A percentile compares a stretch with the other conserved stretches of the same genome.
Evolutionary conservation across 2,797 vertebrate species (phyloP).

Genomic region (Selene dorsalis): DNA sequence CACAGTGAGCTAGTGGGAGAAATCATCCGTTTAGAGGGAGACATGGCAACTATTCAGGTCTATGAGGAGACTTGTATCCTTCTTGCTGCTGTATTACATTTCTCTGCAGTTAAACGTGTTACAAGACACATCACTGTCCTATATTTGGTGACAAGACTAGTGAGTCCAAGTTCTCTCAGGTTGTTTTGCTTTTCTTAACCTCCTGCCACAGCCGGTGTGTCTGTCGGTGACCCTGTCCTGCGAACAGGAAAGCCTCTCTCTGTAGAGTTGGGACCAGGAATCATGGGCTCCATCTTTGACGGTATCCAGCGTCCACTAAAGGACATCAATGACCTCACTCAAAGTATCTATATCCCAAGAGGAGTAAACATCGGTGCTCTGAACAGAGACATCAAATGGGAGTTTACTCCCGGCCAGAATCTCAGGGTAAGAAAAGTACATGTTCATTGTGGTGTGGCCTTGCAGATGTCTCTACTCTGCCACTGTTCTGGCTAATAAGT

Average conservation of each 20-base stretch:
- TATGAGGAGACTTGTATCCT: slow-evolving; percentile 99
- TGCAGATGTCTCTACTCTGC: neutral
- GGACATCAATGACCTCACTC: slow-evolving; percentile 93
- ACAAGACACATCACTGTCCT: neutral
- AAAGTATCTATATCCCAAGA: slow-evolving; percentile 98
- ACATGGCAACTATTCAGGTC: slow-evolving; percentile 98
- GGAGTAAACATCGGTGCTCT: slow-evolving; percentile 96
- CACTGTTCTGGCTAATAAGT: neutral
- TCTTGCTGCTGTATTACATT: slow-evolving; percentile 42
- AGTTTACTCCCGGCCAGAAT: slow-evolving; percentile 91
- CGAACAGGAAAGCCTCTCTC: slow-evolving; percentile 98
- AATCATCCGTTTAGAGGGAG: slow-evolving; percentile 97
- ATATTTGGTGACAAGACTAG: neutral
- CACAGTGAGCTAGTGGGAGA: slow-evolving; percentile 98
- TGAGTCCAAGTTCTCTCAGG: neutral
- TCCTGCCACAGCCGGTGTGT: slow-evolving; percentile 90
- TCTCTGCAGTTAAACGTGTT: neutral
- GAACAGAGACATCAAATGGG: slow-evolving; percentile 95
- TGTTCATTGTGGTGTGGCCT: neutral
- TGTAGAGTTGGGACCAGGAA: slow-evolving; percentile 96
- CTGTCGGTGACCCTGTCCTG: slow-evolving; percentile 96
- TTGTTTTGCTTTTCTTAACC: slow-evolving; percentile 83
- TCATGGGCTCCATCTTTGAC: slow-evolving; percentile 99
- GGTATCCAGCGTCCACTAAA: slow-evolving; percentile 97
- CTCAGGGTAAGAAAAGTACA: slow-evolving; percentile 86